phyloP scores from a whole-genome alignment of 1,140 invertebrate genomes.

The Hylyphantes graminicola region DNA sequence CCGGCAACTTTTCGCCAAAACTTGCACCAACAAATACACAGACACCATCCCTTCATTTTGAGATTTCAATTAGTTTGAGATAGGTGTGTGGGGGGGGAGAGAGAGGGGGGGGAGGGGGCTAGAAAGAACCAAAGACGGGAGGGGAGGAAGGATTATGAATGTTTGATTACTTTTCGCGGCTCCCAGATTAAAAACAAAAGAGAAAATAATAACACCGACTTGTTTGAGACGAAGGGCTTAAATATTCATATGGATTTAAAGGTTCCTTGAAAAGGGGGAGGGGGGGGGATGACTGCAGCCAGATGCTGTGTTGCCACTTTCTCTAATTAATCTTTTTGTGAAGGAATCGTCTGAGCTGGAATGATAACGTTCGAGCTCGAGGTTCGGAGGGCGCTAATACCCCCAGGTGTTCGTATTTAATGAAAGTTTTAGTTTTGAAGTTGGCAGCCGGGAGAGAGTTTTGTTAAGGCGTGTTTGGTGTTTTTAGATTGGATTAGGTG shows the following conservation, averaged over 20 bases:
- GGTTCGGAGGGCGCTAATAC: neutral
- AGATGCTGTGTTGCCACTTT: neutral
- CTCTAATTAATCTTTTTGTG: conserved; percentile 42
- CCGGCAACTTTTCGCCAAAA: no score
- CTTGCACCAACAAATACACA: no score
- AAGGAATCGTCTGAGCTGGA: neutral
- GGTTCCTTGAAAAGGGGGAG: neutral
- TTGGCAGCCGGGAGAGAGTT: neutral
- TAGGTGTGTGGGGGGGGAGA: no score
- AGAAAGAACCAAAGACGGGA: no score
- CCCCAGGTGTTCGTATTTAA: neutral
- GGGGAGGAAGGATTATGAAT: conserved; percentile 24
- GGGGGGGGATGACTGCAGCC: no score
- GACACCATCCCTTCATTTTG: neutral
- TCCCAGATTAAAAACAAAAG: conserved; percentile 32
- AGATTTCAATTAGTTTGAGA: conserved; percentile 47
- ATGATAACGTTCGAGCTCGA: no score
- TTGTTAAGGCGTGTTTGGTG: neutral
- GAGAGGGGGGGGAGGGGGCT: no score
- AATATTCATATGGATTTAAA: conserved; percentile 38
- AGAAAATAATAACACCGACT: conserved; percentile 40
- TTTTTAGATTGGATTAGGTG: neutral
- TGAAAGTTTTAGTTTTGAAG: neutral
- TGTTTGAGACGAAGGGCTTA: conserved; percentile 21
- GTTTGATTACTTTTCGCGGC: conserved; percentile 45